A percentile compares a stretch with the other conserved stretches of the same genome.
These are phyloP conservation scores for Caradrina kadenii DNA, from an alignment of 2,888 invertebrate species.

Conservation along the genomic window DNA sequence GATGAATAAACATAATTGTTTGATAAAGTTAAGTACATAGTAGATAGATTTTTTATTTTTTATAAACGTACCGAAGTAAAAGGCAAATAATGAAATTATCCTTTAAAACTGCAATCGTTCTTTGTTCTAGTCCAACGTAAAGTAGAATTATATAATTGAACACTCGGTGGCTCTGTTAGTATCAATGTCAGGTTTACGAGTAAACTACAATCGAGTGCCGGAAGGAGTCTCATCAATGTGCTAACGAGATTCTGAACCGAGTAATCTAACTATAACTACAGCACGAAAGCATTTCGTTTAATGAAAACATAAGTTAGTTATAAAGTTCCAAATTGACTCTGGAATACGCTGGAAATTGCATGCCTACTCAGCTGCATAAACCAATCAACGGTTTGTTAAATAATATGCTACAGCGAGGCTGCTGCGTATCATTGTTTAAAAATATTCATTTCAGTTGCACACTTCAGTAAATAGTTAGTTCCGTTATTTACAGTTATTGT, in stretches of 20 bases:
- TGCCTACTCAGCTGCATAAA: neutral
- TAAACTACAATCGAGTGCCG: constrained; percentile 36
- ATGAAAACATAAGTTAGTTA: constrained; percentile 42
- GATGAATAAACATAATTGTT: neutral
- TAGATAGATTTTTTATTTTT: neutral
- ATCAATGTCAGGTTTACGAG: constrained; percentile 47
- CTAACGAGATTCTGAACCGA: constrained; percentile 54
- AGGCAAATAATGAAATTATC: neutral
- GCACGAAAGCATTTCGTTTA: constrained; percentile 29
- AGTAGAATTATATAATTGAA: constrained; percentile 24
- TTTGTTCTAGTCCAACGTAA: constrained; percentile 16
- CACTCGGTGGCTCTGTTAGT: constrained; percentile 20
- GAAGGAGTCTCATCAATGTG: constrained; percentile 54
- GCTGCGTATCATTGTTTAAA: neutral
- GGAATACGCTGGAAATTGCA: constrained; percentile 8
- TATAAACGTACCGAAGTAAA: neutral
- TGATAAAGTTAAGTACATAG: no score
- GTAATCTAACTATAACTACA: constrained; percentile 12
- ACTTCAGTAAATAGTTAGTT: neutral
- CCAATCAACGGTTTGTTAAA: constrained; percentile 7
- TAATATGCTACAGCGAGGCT: neutral
- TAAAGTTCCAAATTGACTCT: constrained; percentile 22
- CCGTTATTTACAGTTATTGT: neutral
- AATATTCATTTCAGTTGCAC: neutral
- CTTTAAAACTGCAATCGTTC: neutral